Conservation (phyloP, 2,888 invertebrate species). For the Cosmopolites sordidus region DNA sequence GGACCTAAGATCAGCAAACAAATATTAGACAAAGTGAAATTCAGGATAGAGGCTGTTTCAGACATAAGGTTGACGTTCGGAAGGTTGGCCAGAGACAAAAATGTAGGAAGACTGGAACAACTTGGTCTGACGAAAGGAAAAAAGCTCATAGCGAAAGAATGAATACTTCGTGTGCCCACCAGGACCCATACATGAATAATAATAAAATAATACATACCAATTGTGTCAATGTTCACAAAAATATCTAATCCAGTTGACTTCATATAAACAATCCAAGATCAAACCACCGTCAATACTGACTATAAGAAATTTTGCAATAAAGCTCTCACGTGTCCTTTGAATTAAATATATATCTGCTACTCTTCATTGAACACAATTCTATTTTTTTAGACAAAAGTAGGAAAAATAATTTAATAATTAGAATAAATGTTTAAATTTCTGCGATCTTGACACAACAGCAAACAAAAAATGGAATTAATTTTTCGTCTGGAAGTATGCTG, state of each 20-base stretch:
- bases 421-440: slow-evolving; percentile 9
- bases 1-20: too few relatives aligned
- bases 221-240: not conserved
- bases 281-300: not conserved
- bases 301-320: slow-evolving; percentile 4
- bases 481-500: too few relatives aligned
- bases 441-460: slow-evolving; percentile 12
- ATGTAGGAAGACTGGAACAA: too few relatives aligned
- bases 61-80: too few relatives aligned
- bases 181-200: not conserved
- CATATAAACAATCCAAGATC: not conserved
- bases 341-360: slow-evolving; percentile 11
- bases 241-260: too few relatives aligned
- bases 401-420: slow-evolving; percentile 10
- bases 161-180: not conserved
- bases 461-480: too few relatives aligned
- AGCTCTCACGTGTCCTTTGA: not conserved
- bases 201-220: not conserved
- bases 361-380: slow-evolving; percentile 7
- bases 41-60: too few relatives aligned
- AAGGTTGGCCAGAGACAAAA: too few relatives aligned
- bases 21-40: too few relatives aligned
- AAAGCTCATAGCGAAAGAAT: too few relatives aligned
- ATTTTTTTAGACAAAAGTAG: slow-evolving; percentile 11
- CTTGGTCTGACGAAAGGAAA: too few relatives aligned